These are phyloP conservation scores for Magallana nippona DNA, from an alignment of 2,888 invertebrate genomes.

Conservation along the genomic window DNA sequence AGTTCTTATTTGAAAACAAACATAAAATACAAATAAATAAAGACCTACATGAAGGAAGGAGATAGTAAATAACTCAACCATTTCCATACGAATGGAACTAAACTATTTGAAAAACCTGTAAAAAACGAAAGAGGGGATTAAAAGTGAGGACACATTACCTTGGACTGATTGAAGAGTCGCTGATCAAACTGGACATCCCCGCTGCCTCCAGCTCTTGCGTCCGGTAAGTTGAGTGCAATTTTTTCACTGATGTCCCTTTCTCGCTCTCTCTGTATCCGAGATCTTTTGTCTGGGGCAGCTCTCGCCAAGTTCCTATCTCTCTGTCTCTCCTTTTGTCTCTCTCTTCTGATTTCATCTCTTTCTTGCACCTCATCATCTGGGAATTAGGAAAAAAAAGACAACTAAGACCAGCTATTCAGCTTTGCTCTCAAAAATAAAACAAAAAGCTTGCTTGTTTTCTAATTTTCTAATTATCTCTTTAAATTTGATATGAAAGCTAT, in stretches of 20 bases:
- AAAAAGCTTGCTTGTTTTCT: background rate
- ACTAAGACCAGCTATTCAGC: too few species aligned
- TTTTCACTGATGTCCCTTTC: constrained; percentile 99
- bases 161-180: constrained; percentile 93
- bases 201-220: constrained; percentile 88
- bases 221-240: constrained; percentile 96
- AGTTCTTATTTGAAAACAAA: too few species aligned
- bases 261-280: constrained; percentile 85
- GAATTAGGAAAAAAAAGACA: background rate
- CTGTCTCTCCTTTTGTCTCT: constrained; percentile 94
- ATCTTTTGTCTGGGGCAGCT: constrained; percentile 94
- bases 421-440: too few species aligned
- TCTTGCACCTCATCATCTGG: constrained; percentile 85
- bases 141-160: constrained; percentile 67
- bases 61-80: too few species aligned
- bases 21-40: too few species aligned
- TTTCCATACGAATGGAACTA: too few species aligned
- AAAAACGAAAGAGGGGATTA: background rate
- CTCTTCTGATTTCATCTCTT: constrained; percentile 86
- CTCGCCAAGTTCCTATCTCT: constrained; percentile 95
- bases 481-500: background rate
- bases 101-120: too few species aligned
- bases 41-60: too few species aligned
- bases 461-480: background rate
- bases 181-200: constrained; percentile 92